phyloP scores from a whole-genome alignment of 2,113 vertebrate species.

The Ginglymostoma cirratum region DNA sequence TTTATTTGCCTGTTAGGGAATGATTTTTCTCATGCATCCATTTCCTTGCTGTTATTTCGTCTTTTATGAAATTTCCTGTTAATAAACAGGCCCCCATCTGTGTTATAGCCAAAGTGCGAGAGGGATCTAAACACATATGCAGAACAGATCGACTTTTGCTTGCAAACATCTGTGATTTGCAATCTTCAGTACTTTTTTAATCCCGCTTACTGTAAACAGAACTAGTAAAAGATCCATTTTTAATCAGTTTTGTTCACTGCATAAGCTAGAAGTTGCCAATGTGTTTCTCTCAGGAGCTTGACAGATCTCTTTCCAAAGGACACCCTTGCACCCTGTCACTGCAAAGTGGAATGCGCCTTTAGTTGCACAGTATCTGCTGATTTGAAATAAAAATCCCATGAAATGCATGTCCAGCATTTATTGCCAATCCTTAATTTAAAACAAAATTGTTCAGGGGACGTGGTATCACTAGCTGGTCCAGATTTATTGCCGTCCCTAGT shows the following conservation, averaged over 20 bases:
- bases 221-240: background rate
- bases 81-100: conserved; percentile 1
- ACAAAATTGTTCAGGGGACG: too few species aligned
- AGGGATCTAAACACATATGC: background rate
- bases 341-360: background rate
- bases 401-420: background rate
- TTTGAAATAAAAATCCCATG: background rate
- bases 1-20: background rate
- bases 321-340: background rate
- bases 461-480: too few species aligned
- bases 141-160: background rate
- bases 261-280: background rate
- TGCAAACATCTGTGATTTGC: background rate
- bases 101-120: background rate
- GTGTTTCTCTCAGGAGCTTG: background rate
- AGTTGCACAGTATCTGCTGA: background rate
- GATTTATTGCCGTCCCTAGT: background rate
- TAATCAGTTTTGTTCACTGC: background rate
- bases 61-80: background rate
- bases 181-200: background rate
- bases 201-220: background rate
- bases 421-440: too few species aligned
- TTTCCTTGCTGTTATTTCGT: background rate
- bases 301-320: background rate
- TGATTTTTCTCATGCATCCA: background rate